These are phyloP conservation scores for Peromyscus aztecus DNA, from an alignment of 2,797 vertebrate species.

Conservation along the genomic window DNA sequence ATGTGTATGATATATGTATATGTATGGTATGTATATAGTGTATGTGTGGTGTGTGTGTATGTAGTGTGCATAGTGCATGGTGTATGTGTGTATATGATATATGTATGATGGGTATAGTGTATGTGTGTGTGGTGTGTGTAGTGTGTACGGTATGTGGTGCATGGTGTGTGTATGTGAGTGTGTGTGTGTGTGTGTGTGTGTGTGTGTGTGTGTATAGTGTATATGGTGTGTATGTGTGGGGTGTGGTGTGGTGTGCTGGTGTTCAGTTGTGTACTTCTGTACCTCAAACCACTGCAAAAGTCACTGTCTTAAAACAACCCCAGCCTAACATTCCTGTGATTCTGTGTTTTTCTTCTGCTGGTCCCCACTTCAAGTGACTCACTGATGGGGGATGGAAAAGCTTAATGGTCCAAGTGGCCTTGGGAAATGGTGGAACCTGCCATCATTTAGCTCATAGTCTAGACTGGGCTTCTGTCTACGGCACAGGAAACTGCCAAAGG, in stretches of 20 bases:
- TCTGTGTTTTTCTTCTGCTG: not conserved
- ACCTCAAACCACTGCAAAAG: not conserved
- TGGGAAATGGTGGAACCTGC: not conserved
- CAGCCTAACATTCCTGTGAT: not conserved
- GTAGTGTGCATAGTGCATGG: too few relatives aligned
- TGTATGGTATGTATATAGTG: not conserved
- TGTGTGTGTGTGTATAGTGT: not conserved
- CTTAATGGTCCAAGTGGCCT: not conserved
- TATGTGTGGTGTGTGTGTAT: not conserved
- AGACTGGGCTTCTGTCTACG: not conserved
- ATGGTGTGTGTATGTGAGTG: not conserved
- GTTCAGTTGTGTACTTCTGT: not conserved
- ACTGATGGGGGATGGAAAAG: not conserved
- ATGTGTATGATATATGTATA: not conserved
- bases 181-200: fast-evolving
- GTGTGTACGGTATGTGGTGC: not conserved
- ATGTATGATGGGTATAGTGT: not conserved
- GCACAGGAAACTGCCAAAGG: not conserved
- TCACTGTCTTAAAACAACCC: not conserved
- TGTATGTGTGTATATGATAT: not conserved
- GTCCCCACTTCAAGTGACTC: not conserved
- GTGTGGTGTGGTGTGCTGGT: not conserved
- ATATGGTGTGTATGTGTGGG: not conserved
- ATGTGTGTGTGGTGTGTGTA: not conserved
- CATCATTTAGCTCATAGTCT: not conserved